Conservation (phyloP, 2,888 invertebrate genomes). For the Drosophila bunnanda region DNA sequence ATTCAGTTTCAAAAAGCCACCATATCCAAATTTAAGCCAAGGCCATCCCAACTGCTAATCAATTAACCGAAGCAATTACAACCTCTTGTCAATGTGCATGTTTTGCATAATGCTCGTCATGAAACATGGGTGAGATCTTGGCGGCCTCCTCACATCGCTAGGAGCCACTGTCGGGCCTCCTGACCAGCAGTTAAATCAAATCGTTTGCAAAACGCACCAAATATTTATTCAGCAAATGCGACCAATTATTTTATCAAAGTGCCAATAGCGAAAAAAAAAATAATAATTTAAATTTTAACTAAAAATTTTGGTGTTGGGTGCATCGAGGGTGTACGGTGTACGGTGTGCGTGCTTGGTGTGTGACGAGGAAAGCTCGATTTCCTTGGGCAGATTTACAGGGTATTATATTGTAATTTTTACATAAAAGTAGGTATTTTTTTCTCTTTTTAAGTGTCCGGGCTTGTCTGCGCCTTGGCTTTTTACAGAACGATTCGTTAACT, state of each 20-base stretch:
- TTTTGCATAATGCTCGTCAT: slow-evolving; percentile 72
- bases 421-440: not conserved
- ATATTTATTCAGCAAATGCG: slow-evolving; percentile 66
- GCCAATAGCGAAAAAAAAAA: slow-evolving; percentile 48
- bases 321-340: slow-evolving; percentile 20
- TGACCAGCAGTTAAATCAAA: slow-evolving; percentile 50
- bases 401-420: not conserved
- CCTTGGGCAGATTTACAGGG: slow-evolving; percentile 12
- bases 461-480: slow-evolving; percentile 12
- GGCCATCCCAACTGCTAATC: slow-evolving; percentile 38
- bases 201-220: slow-evolving; percentile 65
- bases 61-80: slow-evolving; percentile 45
- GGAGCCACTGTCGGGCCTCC: not conserved
- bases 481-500: slow-evolving; percentile 56
- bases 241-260: slow-evolving; percentile 42
- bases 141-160: slow-evolving; percentile 23
- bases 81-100: slow-evolving; percentile 65
- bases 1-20: slow-evolving; percentile 6
- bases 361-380: slow-evolving; percentile 40
- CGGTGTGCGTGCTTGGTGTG: slow-evolving; percentile 30
- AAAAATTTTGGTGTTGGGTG: slow-evolving; percentile 31
- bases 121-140: slow-evolving; percentile 24
- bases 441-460: not conserved
- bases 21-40: slow-evolving; percentile 34
- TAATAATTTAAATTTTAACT: slow-evolving; percentile 36